phyloP scores from a whole-genome alignment of 2,113 vertebrate species.

The Phylloscopus whistleri region DNA sequence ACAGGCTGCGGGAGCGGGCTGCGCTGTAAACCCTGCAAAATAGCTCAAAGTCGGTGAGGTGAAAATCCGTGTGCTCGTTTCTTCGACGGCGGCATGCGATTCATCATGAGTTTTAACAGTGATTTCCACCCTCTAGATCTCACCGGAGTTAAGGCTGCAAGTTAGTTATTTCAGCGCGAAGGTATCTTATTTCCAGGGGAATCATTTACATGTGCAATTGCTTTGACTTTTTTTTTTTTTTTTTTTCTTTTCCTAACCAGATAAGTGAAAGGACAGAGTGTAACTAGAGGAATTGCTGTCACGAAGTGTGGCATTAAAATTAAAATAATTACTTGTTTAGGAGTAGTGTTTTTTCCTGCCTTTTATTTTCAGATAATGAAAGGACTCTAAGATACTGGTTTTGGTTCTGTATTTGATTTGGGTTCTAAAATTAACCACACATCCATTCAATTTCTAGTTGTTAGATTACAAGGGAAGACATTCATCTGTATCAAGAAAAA shows the following conservation, averaged over 20 bases:
- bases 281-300: conserved; percentile 9
- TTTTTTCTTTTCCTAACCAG: neutral
- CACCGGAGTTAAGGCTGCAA: neutral
- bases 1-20: neutral
- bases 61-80: neutral
- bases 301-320: conserved; percentile 42
- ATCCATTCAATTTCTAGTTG: conserved; percentile 30
- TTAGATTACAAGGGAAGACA: conserved; percentile 46
- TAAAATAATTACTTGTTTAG: conserved; percentile 45
- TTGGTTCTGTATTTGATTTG: neutral
- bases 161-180: neutral
- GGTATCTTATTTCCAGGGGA: neutral
- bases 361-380: conserved; percentile 49
- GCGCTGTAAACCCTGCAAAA: neutral
- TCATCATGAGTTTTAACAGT: neutral
- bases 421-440: conserved; percentile 21
- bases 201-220: conserved; percentile 32
- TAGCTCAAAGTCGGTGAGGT: neutral
- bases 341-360: neutral
- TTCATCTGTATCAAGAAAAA: conserved; percentile 14
- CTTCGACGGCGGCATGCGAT: neutral
- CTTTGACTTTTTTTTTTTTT: neutral
- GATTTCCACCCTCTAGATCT: neutral
- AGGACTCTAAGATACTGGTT: neutral
- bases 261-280: conserved; percentile 4